Conservation (phyloP, 2,113 vertebrate genomes). For the Raphicerus campestris region DNA sequence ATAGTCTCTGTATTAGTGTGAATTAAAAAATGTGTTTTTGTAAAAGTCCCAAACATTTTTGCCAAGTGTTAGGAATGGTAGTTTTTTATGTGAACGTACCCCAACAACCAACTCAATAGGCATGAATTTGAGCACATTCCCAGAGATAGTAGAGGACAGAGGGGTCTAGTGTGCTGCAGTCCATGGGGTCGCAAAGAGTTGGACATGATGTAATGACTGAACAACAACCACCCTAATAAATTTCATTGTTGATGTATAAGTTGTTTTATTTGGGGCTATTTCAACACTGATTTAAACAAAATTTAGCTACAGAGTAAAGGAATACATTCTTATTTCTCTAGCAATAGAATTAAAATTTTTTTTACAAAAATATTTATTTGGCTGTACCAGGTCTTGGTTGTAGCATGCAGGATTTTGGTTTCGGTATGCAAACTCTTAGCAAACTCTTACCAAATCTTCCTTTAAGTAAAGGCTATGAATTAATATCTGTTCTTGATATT, state of each 20-base stretch:
- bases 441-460: not conserved
- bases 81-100: not conserved
- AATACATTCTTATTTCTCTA: constrained; percentile 1
- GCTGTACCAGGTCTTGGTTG: not conserved
- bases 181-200: not conserved
- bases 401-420: not conserved
- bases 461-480: not conserved
- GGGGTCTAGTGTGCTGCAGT: not conserved
- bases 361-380: not conserved
- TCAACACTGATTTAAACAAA: constrained; percentile 19
- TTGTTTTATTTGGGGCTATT: constrained; percentile 15
- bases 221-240: not conserved
- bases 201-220: not conserved
- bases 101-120: not conserved
- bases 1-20: not conserved
- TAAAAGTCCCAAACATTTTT: constrained; percentile 22
- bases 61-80: not conserved
- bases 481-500: not conserved
- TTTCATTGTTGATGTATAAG: not conserved
- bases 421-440: not conserved
- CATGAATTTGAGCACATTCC: not conserved
- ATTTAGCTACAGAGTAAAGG: not conserved
- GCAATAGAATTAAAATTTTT: not conserved
- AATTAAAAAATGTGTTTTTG: not conserved
- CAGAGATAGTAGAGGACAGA: not conserved